These are phyloP conservation scores for Microtus oregoni DNA, from an alignment of 2,113 vertebrate species.

Conservation along the genomic window DNA sequence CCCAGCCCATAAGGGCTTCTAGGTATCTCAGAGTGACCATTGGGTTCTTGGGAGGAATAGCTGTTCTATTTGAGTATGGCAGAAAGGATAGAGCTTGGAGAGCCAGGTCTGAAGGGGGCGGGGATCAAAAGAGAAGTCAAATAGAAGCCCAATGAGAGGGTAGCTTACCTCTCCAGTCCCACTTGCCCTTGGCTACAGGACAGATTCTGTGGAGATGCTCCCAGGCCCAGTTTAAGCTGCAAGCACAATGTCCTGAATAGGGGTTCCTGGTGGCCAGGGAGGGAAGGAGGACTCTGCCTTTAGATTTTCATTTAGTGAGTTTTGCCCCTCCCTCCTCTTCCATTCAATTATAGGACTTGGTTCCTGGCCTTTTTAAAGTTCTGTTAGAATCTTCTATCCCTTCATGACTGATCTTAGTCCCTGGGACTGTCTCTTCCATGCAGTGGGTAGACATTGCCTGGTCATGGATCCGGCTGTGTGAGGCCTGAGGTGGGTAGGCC, in stretches of 20 bases:
- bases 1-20: neutral
- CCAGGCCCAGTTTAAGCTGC: neutral
- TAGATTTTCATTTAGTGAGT: neutral
- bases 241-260: slow-evolving; percentile 14
- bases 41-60: slow-evolving; percentile 3
- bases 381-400: neutral
- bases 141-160: neutral
- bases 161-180: neutral
- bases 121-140: neutral
- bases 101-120: neutral
- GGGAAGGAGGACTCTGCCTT: neutral
- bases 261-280: neutral
- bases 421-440: slow-evolving; percentile 5
- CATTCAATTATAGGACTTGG: neutral
- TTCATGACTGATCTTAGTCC: neutral
- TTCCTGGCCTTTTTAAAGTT: slow-evolving; percentile 7
- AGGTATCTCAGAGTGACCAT: neutral
- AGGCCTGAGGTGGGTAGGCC: neutral
- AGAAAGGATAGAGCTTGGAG: neutral
- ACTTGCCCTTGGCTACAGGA: neutral
- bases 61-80: slow-evolving; percentile 17
- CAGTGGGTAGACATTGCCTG: neutral
- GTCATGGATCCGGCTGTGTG: neutral
- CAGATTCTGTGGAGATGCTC: slow-evolving; percentile 8
- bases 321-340: neutral